phyloP scores from a whole-genome alignment of 2,888 invertebrate genomes.

The Hirtodrosophila trivittata region DNA sequence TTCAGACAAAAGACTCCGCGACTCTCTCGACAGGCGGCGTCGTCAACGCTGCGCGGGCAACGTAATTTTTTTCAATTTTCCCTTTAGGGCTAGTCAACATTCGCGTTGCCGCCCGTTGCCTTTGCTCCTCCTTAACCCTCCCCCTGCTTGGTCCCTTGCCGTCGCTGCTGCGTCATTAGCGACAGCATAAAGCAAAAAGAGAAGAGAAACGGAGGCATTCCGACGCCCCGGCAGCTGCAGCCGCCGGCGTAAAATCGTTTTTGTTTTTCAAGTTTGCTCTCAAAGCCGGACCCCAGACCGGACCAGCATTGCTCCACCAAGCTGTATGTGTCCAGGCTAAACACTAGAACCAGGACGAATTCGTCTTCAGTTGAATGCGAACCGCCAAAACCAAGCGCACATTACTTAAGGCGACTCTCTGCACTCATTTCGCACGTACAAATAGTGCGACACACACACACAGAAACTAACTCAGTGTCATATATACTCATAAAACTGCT shows the following conservation, averaged over 20 bases:
- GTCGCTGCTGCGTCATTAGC: constrained; percentile 62
- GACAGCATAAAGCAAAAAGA: constrained; percentile 32
- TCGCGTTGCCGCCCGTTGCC: neutral
- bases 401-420: constrained; percentile 66
- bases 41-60: constrained; percentile 36
- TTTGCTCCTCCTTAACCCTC: too few species aligned
- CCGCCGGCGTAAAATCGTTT: constrained; percentile 68
- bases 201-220: constrained; percentile 7
- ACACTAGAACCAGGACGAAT: too few species aligned
- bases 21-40: constrained; percentile 37
- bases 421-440: constrained; percentile 73
- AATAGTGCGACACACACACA: constrained; percentile 17
- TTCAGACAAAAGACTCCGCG: constrained; percentile 46
- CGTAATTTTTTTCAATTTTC: constrained; percentile 61
- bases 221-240: constrained; percentile 43
- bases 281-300: constrained; percentile 6
- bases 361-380: neutral
- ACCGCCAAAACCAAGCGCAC: constrained; percentile 40
- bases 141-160: constrained; percentile 17
- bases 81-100: constrained; percentile 71
- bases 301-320: constrained; percentile 7
- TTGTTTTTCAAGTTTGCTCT: constrained; percentile 64
- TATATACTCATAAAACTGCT: too few species aligned
- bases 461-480: too few species aligned
- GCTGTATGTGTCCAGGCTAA: too few species aligned